Conservation (phyloP, 2,888 invertebrate species). For the Nemapogon koenigi region DNA sequence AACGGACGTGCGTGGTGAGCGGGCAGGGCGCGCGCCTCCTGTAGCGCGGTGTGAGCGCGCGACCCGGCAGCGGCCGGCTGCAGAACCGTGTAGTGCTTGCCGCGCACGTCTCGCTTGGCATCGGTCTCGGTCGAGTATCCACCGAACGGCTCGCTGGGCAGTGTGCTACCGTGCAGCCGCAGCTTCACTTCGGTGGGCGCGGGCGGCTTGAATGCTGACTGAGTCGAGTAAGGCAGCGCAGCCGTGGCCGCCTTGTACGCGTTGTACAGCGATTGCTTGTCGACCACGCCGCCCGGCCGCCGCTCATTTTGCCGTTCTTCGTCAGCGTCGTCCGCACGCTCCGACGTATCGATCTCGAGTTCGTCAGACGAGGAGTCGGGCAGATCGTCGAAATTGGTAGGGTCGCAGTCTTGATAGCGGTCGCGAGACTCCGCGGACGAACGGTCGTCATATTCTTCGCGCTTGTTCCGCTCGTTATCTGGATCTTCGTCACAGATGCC, state of each 20-base stretch:
- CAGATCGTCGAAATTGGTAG: slow-evolving; percentile 77
- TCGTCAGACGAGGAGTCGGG: slow-evolving; percentile 82
- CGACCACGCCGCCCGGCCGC: slow-evolving; percentile 53
- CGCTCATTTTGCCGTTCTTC: slow-evolving; percentile 57
- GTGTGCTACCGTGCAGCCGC: slow-evolving; percentile 38
- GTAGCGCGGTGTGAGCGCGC: slow-evolving; percentile 80
- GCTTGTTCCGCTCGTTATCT: slow-evolving; percentile 45
- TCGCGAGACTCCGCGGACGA: slow-evolving; percentile 32
- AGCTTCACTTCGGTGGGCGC: slow-evolving; percentile 72
- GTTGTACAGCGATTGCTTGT: slow-evolving; percentile 61
- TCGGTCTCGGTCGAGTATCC: slow-evolving; percentile 68
- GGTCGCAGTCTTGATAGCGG: slow-evolving; percentile 71
- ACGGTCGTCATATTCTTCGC: slow-evolving; percentile 39
- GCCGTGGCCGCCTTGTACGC: slow-evolving; percentile 62
- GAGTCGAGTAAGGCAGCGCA: slow-evolving; percentile 72
- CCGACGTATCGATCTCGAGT: slow-evolving; percentile 80
- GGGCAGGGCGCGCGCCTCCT: slow-evolving; percentile 71
- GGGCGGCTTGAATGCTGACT: slow-evolving; percentile 83
- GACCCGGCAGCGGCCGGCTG: slow-evolving; percentile 85
- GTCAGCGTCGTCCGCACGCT: slow-evolving; percentile 70
- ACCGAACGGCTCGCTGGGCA: slow-evolving; percentile 75
- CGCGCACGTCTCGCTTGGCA: slow-evolving; percentile 41
- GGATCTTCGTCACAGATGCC: slow-evolving; percentile 28
- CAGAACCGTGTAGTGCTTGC: slow-evolving; percentile 85
- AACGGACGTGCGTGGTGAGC: slow-evolving; percentile 51